Conservation (phyloP, 1,140 invertebrate species). For the Temnothorax longispinosus region DNA sequence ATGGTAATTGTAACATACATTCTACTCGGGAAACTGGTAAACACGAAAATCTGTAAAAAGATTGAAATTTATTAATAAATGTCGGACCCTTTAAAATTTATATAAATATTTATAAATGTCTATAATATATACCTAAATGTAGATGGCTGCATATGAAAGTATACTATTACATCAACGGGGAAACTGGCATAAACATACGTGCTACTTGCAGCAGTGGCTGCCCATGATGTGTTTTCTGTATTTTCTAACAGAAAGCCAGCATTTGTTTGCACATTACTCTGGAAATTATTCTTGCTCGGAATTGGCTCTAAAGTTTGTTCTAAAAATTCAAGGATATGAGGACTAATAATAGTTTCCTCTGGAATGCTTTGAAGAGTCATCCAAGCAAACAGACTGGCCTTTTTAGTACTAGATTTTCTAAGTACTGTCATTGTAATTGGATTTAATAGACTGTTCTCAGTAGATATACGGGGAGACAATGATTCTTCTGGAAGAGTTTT, state of each 20-base stretch:
- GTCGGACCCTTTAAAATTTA: not conserved
- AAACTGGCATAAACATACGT: constrained; percentile 97
- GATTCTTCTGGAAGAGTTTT: constrained; percentile 90
- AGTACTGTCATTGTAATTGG: constrained; percentile 75
- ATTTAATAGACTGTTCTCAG: constrained; percentile 77
- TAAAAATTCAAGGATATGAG: constrained; percentile 97
- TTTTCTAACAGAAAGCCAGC: constrained; percentile 80
- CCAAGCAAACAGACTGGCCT: constrained; percentile 97
- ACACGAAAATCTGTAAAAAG: constrained; percentile 92
- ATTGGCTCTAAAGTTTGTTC: constrained; percentile 98
- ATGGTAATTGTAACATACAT: constrained; percentile 98
- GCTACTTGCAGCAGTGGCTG: constrained; percentile 87
- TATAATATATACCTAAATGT: constrained; percentile 88
- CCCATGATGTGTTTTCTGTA: constrained; percentile 82
- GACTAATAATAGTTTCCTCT: constrained; percentile 97
- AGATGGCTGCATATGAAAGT: constrained; percentile 99
- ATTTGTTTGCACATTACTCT: constrained; percentile 81
- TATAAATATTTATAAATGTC: not conserved
- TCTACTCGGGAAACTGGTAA: constrained; percentile 97
- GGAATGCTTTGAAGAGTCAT: constrained; percentile 98
- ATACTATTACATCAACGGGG: constrained; percentile 99
- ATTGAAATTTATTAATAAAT: not conserved
- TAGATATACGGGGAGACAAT: constrained; percentile 77
- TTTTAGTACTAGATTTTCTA: constrained; percentile 91
- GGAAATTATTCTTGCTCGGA: constrained; percentile 88